These are phyloP conservation scores for Carterocephalus palaemon DNA, from an alignment of 2,888 invertebrate genomes.

Conservation along the genomic window DNA sequence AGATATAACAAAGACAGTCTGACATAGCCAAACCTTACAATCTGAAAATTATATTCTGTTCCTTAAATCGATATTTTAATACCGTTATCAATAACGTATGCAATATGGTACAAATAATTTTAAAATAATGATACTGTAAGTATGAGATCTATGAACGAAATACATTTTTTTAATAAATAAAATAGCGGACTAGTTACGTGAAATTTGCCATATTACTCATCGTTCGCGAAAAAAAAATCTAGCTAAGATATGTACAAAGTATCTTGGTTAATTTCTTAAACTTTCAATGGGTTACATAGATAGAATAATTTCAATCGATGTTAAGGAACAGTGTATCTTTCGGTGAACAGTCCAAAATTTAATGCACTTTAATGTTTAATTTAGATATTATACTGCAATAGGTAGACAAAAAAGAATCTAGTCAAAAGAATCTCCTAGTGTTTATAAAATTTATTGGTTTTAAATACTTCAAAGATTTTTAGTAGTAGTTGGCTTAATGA, in stretches of 20 bases:
- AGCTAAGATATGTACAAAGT: no score
- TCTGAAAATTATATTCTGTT: constrained; percentile 32
- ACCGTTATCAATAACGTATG: constrained; percentile 1
- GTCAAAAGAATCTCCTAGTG: constrained; percentile 29
- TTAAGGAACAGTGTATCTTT: constrained; percentile 38
- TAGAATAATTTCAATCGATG: no score
- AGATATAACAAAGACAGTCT: constrained; percentile 45
- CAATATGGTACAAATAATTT: constrained; percentile 21
- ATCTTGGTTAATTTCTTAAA: no score
- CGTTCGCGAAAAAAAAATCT: no score
- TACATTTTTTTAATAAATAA: no score
- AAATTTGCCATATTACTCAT: no score
- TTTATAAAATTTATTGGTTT: constrained; percentile 28
- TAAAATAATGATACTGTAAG: constrained; percentile 4
- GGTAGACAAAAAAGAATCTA: constrained; percentile 29
- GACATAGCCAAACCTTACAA: constrained; percentile 43
- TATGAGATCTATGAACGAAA: constrained; percentile 2
- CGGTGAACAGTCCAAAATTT: constrained; percentile 27
- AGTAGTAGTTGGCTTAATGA: constrained; percentile 61
- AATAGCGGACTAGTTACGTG: no score
- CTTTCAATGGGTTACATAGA: no score
- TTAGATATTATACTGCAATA: constrained; percentile 26
- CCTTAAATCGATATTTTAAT: constrained; percentile 27
- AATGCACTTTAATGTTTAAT: constrained; percentile 36
- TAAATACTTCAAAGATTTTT: constrained; percentile 29